Percentiles rank a stretch among this genome's conserved stretches.
These are phyloP conservation scores for Electrona antarctica DNA, from an alignment of 2,113 vertebrate species.

Conservation along the genomic window DNA sequence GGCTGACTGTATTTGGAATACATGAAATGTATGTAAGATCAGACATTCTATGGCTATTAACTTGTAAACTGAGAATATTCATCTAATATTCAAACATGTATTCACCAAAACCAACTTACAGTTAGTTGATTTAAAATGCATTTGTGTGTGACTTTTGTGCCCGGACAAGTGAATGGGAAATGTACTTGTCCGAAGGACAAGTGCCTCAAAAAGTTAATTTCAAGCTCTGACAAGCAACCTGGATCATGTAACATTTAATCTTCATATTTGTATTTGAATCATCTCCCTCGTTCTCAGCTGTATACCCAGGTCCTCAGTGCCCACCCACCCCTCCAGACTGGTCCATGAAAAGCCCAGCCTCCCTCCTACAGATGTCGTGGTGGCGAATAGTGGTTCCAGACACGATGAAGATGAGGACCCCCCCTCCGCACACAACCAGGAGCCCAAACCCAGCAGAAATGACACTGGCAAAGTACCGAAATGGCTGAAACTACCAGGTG, in stretches of 20 bases:
- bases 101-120: too few relatives aligned
- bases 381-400: constrained; percentile 3
- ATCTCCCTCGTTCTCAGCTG: constrained; percentile 57
- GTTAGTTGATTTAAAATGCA: too few relatives aligned
- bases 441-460: constrained; percentile 43
- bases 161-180: too few relatives aligned
- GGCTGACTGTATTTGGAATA: too few relatives aligned
- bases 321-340: constrained; percentile 31
- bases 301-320: constrained; percentile 56
- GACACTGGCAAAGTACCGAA: constrained; percentile 78
- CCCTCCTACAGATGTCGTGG: constrained; percentile 19
- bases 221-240: constrained; percentile 1
- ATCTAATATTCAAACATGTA: too few relatives aligned
- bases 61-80: too few relatives aligned
- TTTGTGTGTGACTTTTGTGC: too few relatives aligned
- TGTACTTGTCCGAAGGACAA: too few relatives aligned
- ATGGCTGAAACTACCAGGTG: constrained; percentile 84
- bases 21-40: too few relatives aligned
- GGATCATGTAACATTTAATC: neutral
- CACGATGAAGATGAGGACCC: constrained; percentile 25
- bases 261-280: neutral
- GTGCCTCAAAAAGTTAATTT: too few relatives aligned
- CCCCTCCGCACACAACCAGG: constrained; percentile 14
- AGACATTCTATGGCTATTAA: too few relatives aligned
- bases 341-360: constrained; percentile 31